Evolutionary conservation across 2,888 invertebrate genomes (phyloP).

Genomic region (Xylota segnis): DNA sequence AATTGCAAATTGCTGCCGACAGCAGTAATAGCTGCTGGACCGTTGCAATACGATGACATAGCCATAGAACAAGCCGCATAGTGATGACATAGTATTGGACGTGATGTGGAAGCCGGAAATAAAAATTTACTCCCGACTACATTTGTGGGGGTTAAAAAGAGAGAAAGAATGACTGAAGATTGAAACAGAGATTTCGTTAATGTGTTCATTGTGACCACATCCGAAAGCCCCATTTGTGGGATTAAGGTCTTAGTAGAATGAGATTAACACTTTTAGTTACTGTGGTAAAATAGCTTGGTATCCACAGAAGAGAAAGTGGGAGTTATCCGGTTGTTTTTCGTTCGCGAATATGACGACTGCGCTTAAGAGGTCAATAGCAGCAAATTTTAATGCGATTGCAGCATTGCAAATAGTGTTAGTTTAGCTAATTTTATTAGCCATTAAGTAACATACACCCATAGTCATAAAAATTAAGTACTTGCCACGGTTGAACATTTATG

Average conservation of each 20-base stretch:
- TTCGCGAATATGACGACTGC: too few species aligned
- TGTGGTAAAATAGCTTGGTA: too few species aligned
- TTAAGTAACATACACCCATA: too few species aligned
- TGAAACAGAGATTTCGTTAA: constrained; percentile 18
- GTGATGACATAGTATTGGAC: constrained; percentile 28
- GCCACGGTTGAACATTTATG: too few species aligned
- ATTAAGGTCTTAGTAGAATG: background rate
- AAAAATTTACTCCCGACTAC: constrained; percentile 62
- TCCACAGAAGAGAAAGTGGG: too few species aligned
- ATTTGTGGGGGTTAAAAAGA: constrained; percentile 19
- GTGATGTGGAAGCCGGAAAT: constrained; percentile 74
- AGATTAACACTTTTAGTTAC: constrained; percentile 5
- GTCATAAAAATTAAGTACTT: too few species aligned
- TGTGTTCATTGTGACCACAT: background rate
- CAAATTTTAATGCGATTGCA: too few species aligned
- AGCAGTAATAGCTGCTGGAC: constrained; percentile 33
- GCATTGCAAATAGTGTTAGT: too few species aligned
- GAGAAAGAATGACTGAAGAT: background rate
- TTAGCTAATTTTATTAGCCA: too few species aligned
- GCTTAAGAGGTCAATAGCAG: too few species aligned
- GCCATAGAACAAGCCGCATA: constrained; percentile 22
- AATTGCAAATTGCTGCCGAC: constrained; percentile 74
- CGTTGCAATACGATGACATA: constrained; percentile 38
- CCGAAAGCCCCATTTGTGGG: background rate
- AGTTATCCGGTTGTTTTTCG: too few species aligned